Evolutionary conservation across 2,888 invertebrate genomes (phyloP), one percentile per base, ranked within the genome.

Genomic region (Mongoloraphidia duomilia): DNA sequence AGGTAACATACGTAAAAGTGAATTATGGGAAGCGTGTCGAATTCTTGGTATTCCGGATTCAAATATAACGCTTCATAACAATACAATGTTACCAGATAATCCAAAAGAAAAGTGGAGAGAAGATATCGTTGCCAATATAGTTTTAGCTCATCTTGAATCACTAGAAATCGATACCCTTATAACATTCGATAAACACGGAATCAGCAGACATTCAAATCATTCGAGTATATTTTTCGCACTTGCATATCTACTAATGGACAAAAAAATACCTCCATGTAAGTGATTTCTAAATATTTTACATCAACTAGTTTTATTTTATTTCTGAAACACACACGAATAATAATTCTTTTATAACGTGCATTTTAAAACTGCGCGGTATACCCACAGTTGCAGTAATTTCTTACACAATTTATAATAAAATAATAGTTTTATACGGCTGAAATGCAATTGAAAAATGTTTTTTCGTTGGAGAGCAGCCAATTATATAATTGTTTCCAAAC

Each of bases 161-260:
- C 74, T 86, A 59, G 80, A 80, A 59, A 84, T 91, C 60, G 83
- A 89, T 61, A 84, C 86, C 2, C 72, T 96, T 47, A 79, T 97
- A 48, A 93, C 96, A 12, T 98, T 98, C 72, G 98, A 98, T 69
- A 80, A 84, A 61, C 76, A 83, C 63, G 98, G 97, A 46, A 83
- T 98, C 8, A 95, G 94, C 57, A 81, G 85, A 8, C 97, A 98
- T 70, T 73, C 77, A 26, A 98, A 98, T 71, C 98, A 98, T 65
- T 80, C 79, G 53, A 84, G 90, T 52, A 77, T 90, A 54, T 90
- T 84, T 65, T 84, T 83, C 70, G 86, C 85, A 48, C 74, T 88
- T 46, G 84, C 85, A 48, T 81, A 84, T 60, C 74, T 90, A 62
- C 83, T 83, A 65, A 75, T 86, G 63, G 80, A 84, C 59, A 80